These are phyloP conservation scores for Muscidifurax raptorellus DNA, from an alignment of 1,140 invertebrate genomes.

Conservation along the genomic window DNA sequence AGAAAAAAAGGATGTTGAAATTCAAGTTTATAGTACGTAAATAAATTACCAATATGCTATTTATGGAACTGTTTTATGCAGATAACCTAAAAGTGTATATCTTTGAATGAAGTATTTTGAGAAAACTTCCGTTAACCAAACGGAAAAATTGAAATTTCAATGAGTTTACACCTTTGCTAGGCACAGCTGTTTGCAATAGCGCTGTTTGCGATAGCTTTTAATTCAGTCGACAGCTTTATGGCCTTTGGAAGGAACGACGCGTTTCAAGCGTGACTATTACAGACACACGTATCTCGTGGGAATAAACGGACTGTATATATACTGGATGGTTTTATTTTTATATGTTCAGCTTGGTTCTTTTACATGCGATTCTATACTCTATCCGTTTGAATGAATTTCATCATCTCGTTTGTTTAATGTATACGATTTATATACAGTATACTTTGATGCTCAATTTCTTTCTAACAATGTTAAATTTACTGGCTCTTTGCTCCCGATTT, in stretches of 20 bases:
- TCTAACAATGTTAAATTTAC: too few species aligned
- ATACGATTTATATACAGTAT: too few species aligned
- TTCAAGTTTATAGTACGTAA: background rate
- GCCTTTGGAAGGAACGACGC: background rate
- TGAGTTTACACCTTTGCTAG: background rate
- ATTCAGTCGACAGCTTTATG: conserved; percentile 4
- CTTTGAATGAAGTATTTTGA: background rate
- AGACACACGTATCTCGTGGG: background rate
- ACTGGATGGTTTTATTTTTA: too few species aligned
- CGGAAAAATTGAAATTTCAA: background rate
- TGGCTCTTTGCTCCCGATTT: too few species aligned
- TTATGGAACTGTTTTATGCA: background rate
- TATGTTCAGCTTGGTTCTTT: too few species aligned
- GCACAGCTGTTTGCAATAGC: background rate
- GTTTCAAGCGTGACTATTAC: background rate
- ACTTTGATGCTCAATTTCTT: too few species aligned
- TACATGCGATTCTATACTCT: too few species aligned
- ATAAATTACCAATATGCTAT: background rate
- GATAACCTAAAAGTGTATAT: too few species aligned
- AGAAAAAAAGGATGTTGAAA: background rate
- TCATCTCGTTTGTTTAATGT: too few species aligned
- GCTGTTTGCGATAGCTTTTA: background rate
- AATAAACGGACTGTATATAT: background rate
- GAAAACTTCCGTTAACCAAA: background rate
- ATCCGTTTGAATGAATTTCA: too few species aligned